Conservation (phyloP, 2,113 vertebrate species). For the Charadrius vociferus region DNA sequence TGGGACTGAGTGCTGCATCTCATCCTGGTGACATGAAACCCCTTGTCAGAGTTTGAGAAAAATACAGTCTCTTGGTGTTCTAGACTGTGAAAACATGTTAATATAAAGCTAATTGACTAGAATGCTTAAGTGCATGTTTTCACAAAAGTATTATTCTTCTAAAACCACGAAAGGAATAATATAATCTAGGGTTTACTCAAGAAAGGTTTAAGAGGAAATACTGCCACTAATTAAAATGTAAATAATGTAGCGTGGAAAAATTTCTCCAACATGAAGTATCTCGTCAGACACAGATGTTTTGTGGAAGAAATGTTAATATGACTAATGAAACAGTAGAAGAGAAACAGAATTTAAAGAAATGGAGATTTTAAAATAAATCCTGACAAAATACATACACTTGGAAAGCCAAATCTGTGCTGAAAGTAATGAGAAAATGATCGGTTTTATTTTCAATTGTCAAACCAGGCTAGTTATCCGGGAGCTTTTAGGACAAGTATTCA, state of each 20-base stretch:
- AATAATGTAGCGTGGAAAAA: background rate
- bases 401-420: background rate
- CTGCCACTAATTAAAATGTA: background rate
- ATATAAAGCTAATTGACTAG: background rate
- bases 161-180: background rate
- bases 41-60: background rate
- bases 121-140: background rate
- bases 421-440: background rate
- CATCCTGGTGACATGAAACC: background rate
- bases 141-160: background rate
- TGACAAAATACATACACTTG: background rate
- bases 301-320: background rate
- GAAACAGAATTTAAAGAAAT: background rate
- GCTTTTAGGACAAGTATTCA: background rate
- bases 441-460: background rate
- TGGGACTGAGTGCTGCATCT: background rate
- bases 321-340: background rate
- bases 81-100: background rate
- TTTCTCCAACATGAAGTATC: background rate
- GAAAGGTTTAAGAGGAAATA: background rate
- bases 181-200: background rate
- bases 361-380: background rate
- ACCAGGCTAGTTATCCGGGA: background rate
- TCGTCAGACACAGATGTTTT: background rate
- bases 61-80: background rate